Percentiles rank a stretch among this genome's conserved stretches.
Conservation (phyloP, 2,888 invertebrate genomes). For the Cartodere bifasciata region DNA sequence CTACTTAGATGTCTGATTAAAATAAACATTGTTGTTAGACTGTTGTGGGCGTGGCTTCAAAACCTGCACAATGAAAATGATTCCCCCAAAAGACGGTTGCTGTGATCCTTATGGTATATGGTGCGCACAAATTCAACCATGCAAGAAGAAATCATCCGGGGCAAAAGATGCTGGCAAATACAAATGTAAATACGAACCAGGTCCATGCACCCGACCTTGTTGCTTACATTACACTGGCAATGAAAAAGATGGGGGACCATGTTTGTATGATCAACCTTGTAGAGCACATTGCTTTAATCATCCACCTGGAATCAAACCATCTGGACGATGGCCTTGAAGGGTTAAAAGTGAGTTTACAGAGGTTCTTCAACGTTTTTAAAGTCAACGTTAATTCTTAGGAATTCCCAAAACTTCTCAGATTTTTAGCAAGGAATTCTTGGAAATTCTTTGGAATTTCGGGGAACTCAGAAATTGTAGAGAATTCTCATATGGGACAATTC, state of each 20-base stretch:
- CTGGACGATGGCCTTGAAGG: too few relatives aligned
- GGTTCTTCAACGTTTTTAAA: too few relatives aligned
- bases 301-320: slow-evolving; percentile 24
- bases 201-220: slow-evolving; percentile 27
- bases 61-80: slow-evolving; percentile 29
- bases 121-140: slow-evolving; percentile 28
- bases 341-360: too few relatives aligned
- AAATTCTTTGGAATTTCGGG: too few relatives aligned
- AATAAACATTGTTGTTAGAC: too few relatives aligned
- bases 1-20: too few relatives aligned
- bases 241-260: slow-evolving; percentile 27
- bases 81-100: slow-evolving; percentile 26
- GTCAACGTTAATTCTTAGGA: too few relatives aligned
- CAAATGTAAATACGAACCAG: slow-evolving; percentile 20
- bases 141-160: slow-evolving; percentile 22
- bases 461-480: too few relatives aligned
- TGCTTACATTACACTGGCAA: slow-evolving; percentile 32
- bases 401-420: too few relatives aligned
- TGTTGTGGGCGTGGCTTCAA: slow-evolving; percentile 31
- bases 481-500: too few relatives aligned
- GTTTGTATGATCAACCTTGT: slow-evolving; percentile 30
- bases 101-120: slow-evolving; percentile 31
- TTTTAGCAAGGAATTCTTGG: too few relatives aligned
- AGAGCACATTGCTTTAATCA: slow-evolving; percentile 32
- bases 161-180: too few relatives aligned